Evolutionary conservation across 92 coral and sea anemone genomes (phyloP).

Genomic region (Epizoanthus scotinus): DNA sequence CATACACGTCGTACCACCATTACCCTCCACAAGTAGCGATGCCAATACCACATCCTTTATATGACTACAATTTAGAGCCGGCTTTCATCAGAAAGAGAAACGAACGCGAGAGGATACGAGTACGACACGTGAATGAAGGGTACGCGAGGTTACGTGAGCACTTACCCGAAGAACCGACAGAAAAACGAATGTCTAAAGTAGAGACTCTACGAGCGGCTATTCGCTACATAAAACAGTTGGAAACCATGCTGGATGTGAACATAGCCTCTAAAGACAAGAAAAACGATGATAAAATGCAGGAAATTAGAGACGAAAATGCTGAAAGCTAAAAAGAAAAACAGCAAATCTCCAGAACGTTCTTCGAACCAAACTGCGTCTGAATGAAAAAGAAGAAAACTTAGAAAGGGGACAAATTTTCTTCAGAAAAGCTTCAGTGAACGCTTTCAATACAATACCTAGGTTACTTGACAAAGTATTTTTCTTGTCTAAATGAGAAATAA

Average conservation of each 20-base stretch:
- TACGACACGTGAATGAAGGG: constrained; percentile 97
- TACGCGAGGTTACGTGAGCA: constrained; percentile 97
- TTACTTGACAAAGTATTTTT: constrained; percentile 21
- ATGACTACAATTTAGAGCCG: constrained; percentile 96
- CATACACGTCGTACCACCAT: constrained; percentile 41
- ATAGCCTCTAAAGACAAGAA: constrained; percentile 16
- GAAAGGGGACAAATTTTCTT: neutral
- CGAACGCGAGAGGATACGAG: constrained; percentile 94
- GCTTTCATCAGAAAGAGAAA: constrained; percentile 96
- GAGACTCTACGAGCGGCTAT: constrained; percentile 98
- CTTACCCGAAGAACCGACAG: constrained; percentile 97
- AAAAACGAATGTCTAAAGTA: constrained; percentile 97
- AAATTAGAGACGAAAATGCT: constrained; percentile 11
- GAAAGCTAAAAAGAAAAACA: constrained; percentile 9
- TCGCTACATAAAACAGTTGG: constrained; percentile 90
- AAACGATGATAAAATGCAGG: constrained; percentile 20
- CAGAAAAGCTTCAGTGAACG: neutral
- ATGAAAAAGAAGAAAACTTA: constrained; percentile 10
- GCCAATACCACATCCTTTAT: constrained; percentile 98
- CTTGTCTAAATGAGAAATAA: constrained; percentile 28
- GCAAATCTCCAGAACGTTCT: neutral
- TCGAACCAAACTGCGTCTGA: neutral
- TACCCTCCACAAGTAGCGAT: constrained; percentile 95
- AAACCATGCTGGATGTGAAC: constrained; percentile 71
- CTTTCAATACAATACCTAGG: constrained; percentile 7